These are phyloP conservation scores for Microplitis manilae DNA, from an alignment of 2,888 invertebrate genomes.

Conservation along the genomic window DNA sequence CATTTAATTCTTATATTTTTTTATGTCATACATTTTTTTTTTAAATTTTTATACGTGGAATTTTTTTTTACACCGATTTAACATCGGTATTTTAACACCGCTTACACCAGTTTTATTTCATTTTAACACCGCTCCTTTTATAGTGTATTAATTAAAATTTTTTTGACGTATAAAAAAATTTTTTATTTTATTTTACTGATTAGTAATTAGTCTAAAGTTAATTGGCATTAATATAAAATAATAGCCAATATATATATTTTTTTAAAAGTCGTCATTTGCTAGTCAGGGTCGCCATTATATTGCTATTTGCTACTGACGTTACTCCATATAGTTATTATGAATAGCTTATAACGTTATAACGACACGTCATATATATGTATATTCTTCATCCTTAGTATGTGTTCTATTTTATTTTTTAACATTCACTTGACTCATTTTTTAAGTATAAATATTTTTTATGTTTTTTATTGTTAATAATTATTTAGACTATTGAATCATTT, in stretches of 20 bases:
- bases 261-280: not conserved
- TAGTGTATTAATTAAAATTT: too few species aligned
- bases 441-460: not conserved
- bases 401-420: not conserved
- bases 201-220: not conserved
- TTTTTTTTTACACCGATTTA: too few species aligned
- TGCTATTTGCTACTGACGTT: constrained; percentile 7
- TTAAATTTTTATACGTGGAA: too few species aligned
- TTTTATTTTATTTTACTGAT: too few species aligned
- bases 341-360: not conserved
- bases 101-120: too few species aligned
- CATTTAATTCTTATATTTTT: too few species aligned
- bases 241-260: too few species aligned
- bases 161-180: too few species aligned
- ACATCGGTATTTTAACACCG: too few species aligned
- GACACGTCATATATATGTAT: not conserved
- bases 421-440: not conserved
- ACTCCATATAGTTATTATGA: not conserved
- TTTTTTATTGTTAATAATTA: not conserved
- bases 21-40: too few species aligned
- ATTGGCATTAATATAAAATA: too few species aligned
- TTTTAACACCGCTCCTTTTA: too few species aligned
- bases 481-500: not conserved
- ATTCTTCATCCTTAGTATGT: not conserved
- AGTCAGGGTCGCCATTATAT: constrained; percentile 6